phyloP scores from a whole-genome alignment of 2,797 vertebrate species.

The Lerista edwardsae region DNA sequence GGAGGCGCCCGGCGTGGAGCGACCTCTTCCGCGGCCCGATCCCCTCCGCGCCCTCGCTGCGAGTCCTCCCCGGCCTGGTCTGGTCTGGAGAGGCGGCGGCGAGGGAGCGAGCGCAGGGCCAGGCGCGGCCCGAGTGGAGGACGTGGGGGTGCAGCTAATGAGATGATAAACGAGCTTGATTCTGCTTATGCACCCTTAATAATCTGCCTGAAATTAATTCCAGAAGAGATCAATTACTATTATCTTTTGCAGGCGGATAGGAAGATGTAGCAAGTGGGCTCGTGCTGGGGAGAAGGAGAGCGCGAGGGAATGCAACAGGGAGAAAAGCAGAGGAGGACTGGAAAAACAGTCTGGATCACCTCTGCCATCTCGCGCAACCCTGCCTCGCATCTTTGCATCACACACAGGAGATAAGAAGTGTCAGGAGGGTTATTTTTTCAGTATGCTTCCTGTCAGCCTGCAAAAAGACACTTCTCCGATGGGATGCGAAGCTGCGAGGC shows the following conservation, averaged over 20 bases:
- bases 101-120: neutral
- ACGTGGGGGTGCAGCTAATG: neutral
- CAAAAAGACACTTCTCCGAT: too few species aligned
- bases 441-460: too few species aligned
- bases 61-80: neutral
- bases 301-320: too few species aligned
- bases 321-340: too few species aligned
- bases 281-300: too few species aligned
- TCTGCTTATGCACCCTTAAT: neutral
- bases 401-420: too few species aligned
- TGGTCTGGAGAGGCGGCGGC: slow-evolving; percentile 17
- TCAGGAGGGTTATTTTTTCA: too few species aligned
- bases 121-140: neutral
- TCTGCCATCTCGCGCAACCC: too few species aligned
- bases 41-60: slow-evolving; percentile 26
- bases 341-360: too few species aligned
- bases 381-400: too few species aligned
- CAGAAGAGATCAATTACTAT: neutral
- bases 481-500: too few species aligned
- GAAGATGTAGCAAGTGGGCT: neutral
- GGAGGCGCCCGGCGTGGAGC: neutral
- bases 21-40: neutral
- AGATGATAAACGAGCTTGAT: neutral
- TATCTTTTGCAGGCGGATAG: neutral
- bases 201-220: neutral